Evolutionary conservation across 2,797 vertebrate species (phyloP).

Genomic region (Sebastes aleutianus): DNA sequence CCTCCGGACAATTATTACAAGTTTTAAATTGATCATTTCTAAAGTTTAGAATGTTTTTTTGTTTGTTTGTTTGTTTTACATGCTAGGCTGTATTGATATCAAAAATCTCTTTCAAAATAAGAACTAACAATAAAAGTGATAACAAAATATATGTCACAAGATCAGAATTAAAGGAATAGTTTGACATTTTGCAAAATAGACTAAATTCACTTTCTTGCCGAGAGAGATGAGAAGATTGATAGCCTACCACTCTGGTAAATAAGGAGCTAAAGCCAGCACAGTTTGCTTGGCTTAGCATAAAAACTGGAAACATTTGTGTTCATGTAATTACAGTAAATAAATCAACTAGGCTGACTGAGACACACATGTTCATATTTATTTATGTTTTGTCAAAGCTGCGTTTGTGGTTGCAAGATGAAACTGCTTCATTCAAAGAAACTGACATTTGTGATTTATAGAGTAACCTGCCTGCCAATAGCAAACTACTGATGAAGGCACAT

Average conservation of each 20-base stretch:
- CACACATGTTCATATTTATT: background rate
- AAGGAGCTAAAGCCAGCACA: background rate
- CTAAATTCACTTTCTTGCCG: background rate
- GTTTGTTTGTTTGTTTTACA: too few species aligned
- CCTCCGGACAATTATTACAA: too few species aligned
- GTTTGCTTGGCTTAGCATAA: too few species aligned
- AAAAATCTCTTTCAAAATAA: too few species aligned
- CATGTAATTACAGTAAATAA: background rate
- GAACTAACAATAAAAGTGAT: background rate
- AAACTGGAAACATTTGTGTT: background rate
- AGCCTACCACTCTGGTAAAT: background rate
- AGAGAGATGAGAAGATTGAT: background rate
- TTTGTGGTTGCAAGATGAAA: background rate
- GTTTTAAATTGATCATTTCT: too few species aligned
- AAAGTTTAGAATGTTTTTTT: too few species aligned
- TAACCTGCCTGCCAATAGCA: background rate
- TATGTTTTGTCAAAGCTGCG: background rate
- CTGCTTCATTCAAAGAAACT: background rate
- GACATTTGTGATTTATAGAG: background rate
- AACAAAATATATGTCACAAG: background rate
- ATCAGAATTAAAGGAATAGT: background rate
- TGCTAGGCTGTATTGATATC: too few species aligned
- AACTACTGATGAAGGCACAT: background rate
- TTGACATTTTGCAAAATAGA: background rate
- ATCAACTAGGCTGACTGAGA: background rate